phyloP scores from a whole-genome alignment of 2,888 invertebrate genomes.

The Meiosimyza platycephala region DNA sequence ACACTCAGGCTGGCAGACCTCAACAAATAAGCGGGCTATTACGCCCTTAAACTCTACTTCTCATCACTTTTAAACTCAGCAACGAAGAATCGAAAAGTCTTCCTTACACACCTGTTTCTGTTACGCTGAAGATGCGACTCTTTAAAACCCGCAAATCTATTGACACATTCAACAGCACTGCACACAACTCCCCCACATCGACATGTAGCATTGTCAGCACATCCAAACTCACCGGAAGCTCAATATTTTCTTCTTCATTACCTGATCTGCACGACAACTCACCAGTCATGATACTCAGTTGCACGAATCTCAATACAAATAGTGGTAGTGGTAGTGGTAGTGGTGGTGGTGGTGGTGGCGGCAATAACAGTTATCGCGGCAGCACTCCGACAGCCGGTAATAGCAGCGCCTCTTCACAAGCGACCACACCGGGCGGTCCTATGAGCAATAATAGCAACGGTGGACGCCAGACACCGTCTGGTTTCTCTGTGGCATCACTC shows the following conservation, averaged over 20 bases:
- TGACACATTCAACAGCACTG: conserved; percentile 59
- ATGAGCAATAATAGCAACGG: conserved; percentile 44
- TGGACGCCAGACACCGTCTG: conserved; percentile 59
- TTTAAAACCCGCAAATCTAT: conserved; percentile 67
- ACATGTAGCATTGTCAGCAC: conserved; percentile 56
- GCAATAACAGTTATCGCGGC: conserved; percentile 36
- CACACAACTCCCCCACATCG: conserved; percentile 43
- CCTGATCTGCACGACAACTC: conserved; percentile 66
- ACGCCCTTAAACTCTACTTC: background rate
- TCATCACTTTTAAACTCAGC: background rate
- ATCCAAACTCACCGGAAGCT: conserved; percentile 54
- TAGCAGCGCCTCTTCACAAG: conserved; percentile 44
- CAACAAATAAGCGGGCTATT: background rate
- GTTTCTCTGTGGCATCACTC: conserved; percentile 56
- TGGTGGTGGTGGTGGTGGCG: conserved; percentile 46
- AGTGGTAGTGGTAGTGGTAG: conserved; percentile 49
- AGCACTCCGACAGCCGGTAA: conserved; percentile 39
- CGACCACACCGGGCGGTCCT: conserved; percentile 6
- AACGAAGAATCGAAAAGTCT: background rate
- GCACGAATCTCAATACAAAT: conserved; percentile 61
- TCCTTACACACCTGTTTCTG: background rate
- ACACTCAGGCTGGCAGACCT: conserved; percentile 31
- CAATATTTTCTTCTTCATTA: conserved; percentile 63
- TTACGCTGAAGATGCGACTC: conserved; percentile 59
- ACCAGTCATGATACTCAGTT: conserved; percentile 66